Evolutionary conservation across 1,140 invertebrate genomes (phyloP), one percentile per base, ranked within the genome.

Genomic region (Zaprionus ghesquierei): DNA sequence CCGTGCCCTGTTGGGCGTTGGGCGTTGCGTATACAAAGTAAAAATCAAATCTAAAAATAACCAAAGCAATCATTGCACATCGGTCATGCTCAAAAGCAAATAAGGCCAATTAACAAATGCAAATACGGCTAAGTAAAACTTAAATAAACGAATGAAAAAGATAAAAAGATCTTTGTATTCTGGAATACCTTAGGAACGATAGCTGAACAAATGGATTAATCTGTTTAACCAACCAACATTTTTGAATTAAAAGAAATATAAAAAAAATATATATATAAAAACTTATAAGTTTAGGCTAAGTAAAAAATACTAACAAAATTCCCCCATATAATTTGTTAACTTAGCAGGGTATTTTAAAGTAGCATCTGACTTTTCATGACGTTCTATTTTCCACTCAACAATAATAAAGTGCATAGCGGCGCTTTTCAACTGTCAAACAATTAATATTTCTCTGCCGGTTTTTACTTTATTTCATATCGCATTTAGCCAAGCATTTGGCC

Each of bases 101-200:
- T 89, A 84, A 63, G 76, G 82, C 82, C 82, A 87, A 87, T 87
- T 87, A 87, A 74, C 69, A 70, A 89, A 79, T 84, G 79, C 82
- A 89, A 87, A 84, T 71, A 64, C 46, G 9, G 33, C 25, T 65
- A 29, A 65, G 71, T 54, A 46, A n/a, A 12, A 35, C 38, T 29
- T 12, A 9, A 41, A 41, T 18, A 41, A 41, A 15, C 35, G 35
- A 41, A 41, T n/a, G 2, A 15, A 2, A 41, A 1, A 41, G n/a
- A 41, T 2, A 41, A 18, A 15, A 8, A 38, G 2, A 2, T 5
- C 27, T 29, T 8, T 29, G 35, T 31, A 31, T 31, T 31, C 2
- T 5, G n/a, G 5, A n/a, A 41, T 8, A 41, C 6, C 5, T 41
- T 41, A n/a, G n/a, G 2, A 41, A 15, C n/a, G 5, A 5, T 8